Evolutionary conservation across 1,140 invertebrate species (phyloP), one percentile per base, ranked within the genome.

Genomic region (Alviniconcha marisindica): DNA sequence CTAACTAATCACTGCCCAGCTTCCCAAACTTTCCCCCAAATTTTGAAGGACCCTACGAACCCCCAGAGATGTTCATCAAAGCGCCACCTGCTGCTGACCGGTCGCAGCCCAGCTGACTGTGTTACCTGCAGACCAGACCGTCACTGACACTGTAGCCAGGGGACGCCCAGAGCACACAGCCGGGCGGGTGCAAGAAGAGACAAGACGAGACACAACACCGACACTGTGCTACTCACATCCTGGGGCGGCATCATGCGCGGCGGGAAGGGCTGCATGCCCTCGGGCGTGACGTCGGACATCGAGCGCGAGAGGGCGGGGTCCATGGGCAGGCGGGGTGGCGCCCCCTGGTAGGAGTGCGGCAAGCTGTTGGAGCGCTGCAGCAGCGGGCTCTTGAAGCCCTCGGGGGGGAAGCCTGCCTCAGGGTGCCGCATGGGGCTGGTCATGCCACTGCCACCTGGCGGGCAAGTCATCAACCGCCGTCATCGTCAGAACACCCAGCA

Each of bases 341-440:
- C 81, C 18, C 81, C 81, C 51, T 60, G 82, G 66, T 85, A 87
- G 31, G 69, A 54, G 38, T 83, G 77, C 54, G 86, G 83, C 40
- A 84, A 83, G 42, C 89, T 86, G 60, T 81, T 74, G 51, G 87
- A 85, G 63, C 84, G 83, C 74, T 54, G 66, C 24, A 87, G 44
- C 7, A 54, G 54, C 40, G 63, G 80, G 31, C 42, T 48, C 38
- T 42, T 60, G 56, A 81, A 81, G 31, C 33, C 66, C 18, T 71
- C 66, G 51, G 82, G n/a, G 36, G 66, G 1, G 40, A 48, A 76
- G 44, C 56, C 36, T 31, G 42, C 60, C 66, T 44, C 83, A 44
- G 42, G 74, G 60, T 40, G 79, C 1, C 71, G 71, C 73, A 77
- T 48, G 54, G 42, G 83, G 38, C 51, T 73, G 42, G 83, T 60